phyloP scores from a whole-genome alignment of 92 coral and sea anemone genomes.

The Bergia puertoricense region DNA sequence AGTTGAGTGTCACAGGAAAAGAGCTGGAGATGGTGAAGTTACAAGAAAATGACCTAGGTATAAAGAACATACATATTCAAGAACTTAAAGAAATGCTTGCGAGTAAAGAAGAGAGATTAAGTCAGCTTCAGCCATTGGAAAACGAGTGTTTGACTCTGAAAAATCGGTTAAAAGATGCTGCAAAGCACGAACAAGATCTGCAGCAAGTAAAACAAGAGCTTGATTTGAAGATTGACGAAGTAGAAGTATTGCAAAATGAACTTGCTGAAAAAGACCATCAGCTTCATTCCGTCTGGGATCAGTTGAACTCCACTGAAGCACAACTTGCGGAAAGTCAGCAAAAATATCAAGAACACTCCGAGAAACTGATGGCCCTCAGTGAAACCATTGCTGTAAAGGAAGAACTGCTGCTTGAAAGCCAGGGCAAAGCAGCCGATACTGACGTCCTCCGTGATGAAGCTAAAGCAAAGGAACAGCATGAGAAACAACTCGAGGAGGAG shows the following conservation, averaged over 20 bases:
- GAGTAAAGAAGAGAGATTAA: background rate
- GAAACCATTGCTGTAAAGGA: slow-evolving; percentile 46
- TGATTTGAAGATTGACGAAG: slow-evolving; percentile 47
- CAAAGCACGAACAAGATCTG: background rate
- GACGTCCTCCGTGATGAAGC: slow-evolving; percentile 34
- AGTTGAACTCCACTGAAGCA: slow-evolving; percentile 34
- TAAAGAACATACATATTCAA: background rate
- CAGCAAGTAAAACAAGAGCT: slow-evolving; percentile 38
- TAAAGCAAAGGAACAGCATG: slow-evolving; percentile 30
- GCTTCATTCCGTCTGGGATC: slow-evolving; percentile 40
- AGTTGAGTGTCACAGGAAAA: background rate
- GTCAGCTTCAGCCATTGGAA: background rate
- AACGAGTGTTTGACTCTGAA: slow-evolving; percentile 9
- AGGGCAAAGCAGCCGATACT: slow-evolving; percentile 15
- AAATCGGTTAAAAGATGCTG: slow-evolving; percentile 3
- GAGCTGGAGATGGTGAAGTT: background rate
- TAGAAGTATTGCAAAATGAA: slow-evolving; percentile 50
- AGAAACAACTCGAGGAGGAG: slow-evolving; percentile 56
- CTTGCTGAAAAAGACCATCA: slow-evolving; percentile 63
- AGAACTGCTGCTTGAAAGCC: slow-evolving; percentile 35
- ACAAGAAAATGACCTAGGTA: background rate
- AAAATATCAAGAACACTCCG: slow-evolving; percentile 27
- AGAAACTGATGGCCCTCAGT: slow-evolving; percentile 48
- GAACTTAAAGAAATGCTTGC: slow-evolving; percentile 4
- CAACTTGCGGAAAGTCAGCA: slow-evolving; percentile 20